A percentile compares a stretch with the other conserved stretches of the same genome.
phyloP scores from a whole-genome alignment of 2,888 invertebrate genomes.

The Apotomis capreana region DNA sequence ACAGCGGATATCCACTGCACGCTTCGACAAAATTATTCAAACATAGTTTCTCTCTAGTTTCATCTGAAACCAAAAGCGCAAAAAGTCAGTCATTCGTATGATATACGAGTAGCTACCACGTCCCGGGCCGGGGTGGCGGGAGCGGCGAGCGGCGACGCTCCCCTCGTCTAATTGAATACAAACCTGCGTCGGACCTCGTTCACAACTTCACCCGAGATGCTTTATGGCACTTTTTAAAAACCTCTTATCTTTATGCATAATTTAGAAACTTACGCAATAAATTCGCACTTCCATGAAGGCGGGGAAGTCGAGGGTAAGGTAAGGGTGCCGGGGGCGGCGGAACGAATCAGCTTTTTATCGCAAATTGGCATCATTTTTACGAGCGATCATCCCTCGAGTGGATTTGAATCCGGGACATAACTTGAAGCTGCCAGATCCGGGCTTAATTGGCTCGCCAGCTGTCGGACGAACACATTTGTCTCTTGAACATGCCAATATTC shows the following conservation, averaged over 20 bases:
- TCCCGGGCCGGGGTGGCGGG: too few species aligned
- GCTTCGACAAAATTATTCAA: background rate
- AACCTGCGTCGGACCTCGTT: constrained; percentile 45
- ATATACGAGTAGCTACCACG: too few species aligned
- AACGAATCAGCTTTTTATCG: constrained; percentile 60
- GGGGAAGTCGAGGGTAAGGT: constrained; percentile 36
- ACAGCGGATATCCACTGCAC: too few species aligned
- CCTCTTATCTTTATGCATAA: constrained; percentile 54
- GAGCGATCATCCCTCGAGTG: constrained; percentile 51
- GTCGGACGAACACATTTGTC: constrained; percentile 19
- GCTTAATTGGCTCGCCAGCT: constrained; percentile 48
- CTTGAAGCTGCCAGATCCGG: constrained; percentile 34
- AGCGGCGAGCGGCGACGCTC: background rate
- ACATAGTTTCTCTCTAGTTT: background rate
- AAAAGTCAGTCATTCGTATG: background rate
- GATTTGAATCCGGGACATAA: constrained; percentile 51
- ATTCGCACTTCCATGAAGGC: constrained; percentile 55
- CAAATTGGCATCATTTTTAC: constrained; percentile 63
- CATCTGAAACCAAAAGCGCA: background rate
- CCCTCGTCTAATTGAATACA: constrained; percentile 48
- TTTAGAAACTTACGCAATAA: constrained; percentile 56
- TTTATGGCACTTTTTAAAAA: constrained; percentile 56
- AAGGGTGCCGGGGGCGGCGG: constrained; percentile 13
- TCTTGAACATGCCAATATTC: constrained; percentile 1
- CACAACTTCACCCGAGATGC: constrained; percentile 44